A percentile compares a stretch with the other conserved stretches of the same genome.
Conservation (phyloP, 2,113 vertebrate species). For the Gopherus evgoodei region DNA sequence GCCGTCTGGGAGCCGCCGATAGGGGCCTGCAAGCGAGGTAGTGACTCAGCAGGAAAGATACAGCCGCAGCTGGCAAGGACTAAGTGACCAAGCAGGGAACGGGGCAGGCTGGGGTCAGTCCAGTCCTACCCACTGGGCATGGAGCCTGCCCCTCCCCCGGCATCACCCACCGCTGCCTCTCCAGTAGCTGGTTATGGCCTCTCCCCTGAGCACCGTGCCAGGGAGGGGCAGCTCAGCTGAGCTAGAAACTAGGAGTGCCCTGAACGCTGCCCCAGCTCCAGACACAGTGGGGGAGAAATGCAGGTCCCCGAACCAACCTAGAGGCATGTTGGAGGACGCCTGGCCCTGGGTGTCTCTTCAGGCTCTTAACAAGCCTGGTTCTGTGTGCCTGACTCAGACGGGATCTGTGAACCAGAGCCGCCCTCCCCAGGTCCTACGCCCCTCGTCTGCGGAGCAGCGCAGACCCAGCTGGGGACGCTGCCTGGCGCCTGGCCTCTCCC, state of each 20-base stretch:
- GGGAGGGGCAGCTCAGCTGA: not conserved
- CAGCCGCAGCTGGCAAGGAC: not conserved
- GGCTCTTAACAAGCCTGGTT: not conserved
- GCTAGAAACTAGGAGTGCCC: not conserved
- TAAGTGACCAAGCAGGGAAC: not conserved
- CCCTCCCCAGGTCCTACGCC: too few relatives aligned
- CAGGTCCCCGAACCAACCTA: not conserved
- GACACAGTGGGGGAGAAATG: not conserved
- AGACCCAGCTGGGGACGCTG: too few relatives aligned
- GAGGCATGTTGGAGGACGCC: not conserved
- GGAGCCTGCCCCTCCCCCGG: not conserved
- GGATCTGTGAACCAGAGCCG: not conserved
- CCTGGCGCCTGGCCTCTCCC: not conserved
- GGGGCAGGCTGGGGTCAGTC: not conserved
- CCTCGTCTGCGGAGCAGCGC: too few relatives aligned
- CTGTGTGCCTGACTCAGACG: not conserved
- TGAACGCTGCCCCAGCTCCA: not conserved
- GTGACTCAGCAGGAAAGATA: constrained; percentile 48
- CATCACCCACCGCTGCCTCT: not conserved
- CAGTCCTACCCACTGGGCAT: not conserved
- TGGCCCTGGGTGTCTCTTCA: not conserved
- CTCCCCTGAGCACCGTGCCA: not conserved
- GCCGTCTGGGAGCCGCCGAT: not conserved
- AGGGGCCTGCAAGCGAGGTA: not conserved
- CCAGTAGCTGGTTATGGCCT: not conserved